Evolutionary conservation across 1,140 invertebrate genomes (phyloP).

Genomic region (Streblospio benedicti): DNA sequence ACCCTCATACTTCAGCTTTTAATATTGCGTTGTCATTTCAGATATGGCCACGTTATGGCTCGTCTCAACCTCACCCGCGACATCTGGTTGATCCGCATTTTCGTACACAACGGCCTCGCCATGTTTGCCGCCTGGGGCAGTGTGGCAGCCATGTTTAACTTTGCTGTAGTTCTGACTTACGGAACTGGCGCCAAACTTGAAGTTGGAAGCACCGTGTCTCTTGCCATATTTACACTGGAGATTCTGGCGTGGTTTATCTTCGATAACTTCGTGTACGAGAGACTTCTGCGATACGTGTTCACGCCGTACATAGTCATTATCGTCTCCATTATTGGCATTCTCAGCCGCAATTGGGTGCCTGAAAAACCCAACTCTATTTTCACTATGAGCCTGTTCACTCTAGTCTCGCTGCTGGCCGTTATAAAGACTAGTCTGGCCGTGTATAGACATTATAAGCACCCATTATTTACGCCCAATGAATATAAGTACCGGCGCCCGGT

Average conservation of each 20-base stretch:
- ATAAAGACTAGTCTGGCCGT: conserved; percentile 4
- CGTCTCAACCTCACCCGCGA: neutral
- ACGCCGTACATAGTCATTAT: conserved; percentile 14
- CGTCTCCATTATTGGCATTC: conserved; percentile 12
- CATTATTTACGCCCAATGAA: conserved; percentile 1
- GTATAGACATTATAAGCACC: conserved; percentile 7
- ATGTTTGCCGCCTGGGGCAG: conserved; percentile 39
- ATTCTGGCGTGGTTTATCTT: conserved; percentile 15
- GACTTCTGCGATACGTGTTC: conserved; percentile 10
- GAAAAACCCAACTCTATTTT: conserved; percentile 10
- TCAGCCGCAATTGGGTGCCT: neutral
- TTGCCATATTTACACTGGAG: conserved; percentile 13
- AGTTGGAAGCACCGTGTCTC: conserved; percentile 11
- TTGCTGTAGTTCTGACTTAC: conserved; percentile 28
- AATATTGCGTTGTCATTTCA: too few species aligned
- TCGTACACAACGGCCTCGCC: conserved; percentile 40
- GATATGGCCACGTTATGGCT: neutral
- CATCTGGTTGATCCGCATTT: conserved; percentile 29
- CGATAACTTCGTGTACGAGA: conserved; percentile 14
- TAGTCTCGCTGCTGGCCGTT: conserved; percentile 5
- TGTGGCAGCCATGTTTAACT: conserved; percentile 36
- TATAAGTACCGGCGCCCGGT: too few species aligned
- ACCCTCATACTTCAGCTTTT: neutral
- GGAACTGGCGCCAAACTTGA: conserved; percentile 6
- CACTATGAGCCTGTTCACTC: conserved; percentile 5